These are phyloP conservation scores for Parasteatoda tepidariorum DNA, from an alignment of 1,140 invertebrate species.

Conservation along the genomic window DNA sequence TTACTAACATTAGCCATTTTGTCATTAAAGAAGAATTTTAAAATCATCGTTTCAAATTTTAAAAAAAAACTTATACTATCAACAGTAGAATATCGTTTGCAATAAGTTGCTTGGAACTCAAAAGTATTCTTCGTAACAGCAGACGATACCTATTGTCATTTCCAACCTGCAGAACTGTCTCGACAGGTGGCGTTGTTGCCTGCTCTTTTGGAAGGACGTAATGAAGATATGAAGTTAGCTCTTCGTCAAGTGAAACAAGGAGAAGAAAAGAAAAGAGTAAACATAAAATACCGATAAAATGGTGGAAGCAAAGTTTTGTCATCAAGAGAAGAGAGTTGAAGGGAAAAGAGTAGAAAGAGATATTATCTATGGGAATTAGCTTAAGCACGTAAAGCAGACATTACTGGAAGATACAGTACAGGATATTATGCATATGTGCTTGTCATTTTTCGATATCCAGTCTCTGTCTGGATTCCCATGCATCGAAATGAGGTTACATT, in stretches of 20 bases:
- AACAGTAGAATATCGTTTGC: too few relatives aligned
- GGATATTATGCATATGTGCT: background rate
- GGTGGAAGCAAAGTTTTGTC: background rate
- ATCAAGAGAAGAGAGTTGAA: background rate
- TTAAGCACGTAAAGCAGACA: background rate
- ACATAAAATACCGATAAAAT: conserved; percentile 11
- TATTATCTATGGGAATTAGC: background rate
- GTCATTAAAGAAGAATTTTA: too few relatives aligned
- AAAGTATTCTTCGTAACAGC: too few relatives aligned
- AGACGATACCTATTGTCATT: too few relatives aligned
- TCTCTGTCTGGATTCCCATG: background rate
- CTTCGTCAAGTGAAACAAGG: background rate
- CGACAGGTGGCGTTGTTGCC: background rate
- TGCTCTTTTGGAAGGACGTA: background rate
- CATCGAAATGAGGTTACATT: background rate
- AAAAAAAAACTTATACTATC: too few relatives aligned
- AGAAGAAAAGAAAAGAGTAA: background rate
- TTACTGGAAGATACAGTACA: background rate
- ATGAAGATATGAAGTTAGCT: background rate
- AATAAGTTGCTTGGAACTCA: too few relatives aligned
- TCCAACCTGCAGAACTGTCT: too few relatives aligned
- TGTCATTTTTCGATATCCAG: conserved; percentile 1
- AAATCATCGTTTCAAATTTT: too few relatives aligned
- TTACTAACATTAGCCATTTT: too few relatives aligned
- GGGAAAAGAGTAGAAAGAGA: background rate